Conservation (phyloP, 2,888 invertebrate genomes). For the Clanis bilineata region DNA sequence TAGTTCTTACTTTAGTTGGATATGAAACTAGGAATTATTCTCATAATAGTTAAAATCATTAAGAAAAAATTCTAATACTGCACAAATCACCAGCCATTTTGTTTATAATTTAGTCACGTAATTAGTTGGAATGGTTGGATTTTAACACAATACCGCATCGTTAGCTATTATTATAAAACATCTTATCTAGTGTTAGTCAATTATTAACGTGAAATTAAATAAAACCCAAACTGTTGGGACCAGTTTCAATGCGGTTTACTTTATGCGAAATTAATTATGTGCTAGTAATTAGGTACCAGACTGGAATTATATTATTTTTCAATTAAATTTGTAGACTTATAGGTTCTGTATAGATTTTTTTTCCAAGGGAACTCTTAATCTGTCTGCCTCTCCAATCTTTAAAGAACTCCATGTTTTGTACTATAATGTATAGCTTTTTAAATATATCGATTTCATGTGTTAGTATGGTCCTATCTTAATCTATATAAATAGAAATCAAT, state of each 20-base stretch:
- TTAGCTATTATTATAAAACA: slow-evolving; percentile 17
- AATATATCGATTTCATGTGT: too few relatives aligned
- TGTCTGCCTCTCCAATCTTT: too few relatives aligned
- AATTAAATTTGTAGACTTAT: background rate
- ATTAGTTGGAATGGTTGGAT: slow-evolving; percentile 18
- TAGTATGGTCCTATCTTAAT: too few relatives aligned
- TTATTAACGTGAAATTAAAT: slow-evolving; percentile 25
- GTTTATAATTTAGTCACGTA: slow-evolving; percentile 21
- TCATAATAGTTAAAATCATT: too few relatives aligned
- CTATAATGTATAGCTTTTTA: too few relatives aligned
- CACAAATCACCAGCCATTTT: slow-evolving; percentile 11
- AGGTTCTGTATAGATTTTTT: too few relatives aligned
- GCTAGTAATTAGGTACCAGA: background rate
- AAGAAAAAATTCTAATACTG: background rate
- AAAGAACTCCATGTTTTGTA: too few relatives aligned
- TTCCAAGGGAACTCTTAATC: background rate
- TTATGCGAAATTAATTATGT: slow-evolving; percentile 37
- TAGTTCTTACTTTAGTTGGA: too few relatives aligned
- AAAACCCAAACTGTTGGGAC: slow-evolving; percentile 29
- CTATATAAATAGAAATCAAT: too few relatives aligned
- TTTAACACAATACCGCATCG: slow-evolving; percentile 18
- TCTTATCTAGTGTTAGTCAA: slow-evolving; percentile 11
- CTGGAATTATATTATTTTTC: background rate
- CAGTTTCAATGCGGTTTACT: slow-evolving; percentile 40
- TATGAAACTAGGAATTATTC: too few relatives aligned